These are phyloP conservation scores for Temnothorax rugatulus DNA, from an alignment of 2,888 invertebrate species.

Conservation along the genomic window DNA sequence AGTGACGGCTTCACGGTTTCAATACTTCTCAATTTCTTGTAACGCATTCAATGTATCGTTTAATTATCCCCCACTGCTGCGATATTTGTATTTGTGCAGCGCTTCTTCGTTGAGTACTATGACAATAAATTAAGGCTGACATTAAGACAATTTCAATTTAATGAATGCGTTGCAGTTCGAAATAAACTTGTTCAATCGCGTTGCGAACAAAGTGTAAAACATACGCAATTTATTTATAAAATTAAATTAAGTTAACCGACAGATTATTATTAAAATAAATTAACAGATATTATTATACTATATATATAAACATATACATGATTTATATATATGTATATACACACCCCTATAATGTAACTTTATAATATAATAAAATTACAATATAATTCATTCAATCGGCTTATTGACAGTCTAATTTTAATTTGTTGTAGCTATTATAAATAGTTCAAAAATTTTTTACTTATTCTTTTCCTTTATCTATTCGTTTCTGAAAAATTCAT, in stretches of 20 bases:
- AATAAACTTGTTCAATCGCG: not conserved
- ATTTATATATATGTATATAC: not conserved
- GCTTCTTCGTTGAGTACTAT: not conserved
- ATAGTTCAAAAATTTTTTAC: not conserved
- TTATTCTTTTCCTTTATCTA: not conserved
- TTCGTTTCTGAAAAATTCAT: not conserved
- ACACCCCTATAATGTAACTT: not conserved
- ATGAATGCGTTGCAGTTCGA: not conserved
- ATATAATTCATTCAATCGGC: not conserved
- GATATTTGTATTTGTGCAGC: conserved; percentile 17
- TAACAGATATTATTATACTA: not conserved
- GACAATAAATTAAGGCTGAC: conserved; percentile 18
- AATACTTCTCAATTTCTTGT: conserved; percentile 41
- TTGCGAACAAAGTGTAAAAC: too few species aligned
- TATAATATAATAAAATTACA: too few species aligned
- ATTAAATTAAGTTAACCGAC: not conserved
- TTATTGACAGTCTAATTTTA: not conserved
- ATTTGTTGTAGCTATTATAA: not conserved
- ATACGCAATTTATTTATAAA: not conserved
- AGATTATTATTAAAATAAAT: not conserved
- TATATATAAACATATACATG: not conserved
- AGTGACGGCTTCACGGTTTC: conserved; percentile 42
- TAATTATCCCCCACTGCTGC: conserved; percentile 33
- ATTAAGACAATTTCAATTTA: conserved; percentile 30
- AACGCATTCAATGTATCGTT: conserved; percentile 26